phyloP scores from a whole-genome alignment of 35 echinoderm and acorn worm genomes.

The Lytechinus variegatus region DNA sequence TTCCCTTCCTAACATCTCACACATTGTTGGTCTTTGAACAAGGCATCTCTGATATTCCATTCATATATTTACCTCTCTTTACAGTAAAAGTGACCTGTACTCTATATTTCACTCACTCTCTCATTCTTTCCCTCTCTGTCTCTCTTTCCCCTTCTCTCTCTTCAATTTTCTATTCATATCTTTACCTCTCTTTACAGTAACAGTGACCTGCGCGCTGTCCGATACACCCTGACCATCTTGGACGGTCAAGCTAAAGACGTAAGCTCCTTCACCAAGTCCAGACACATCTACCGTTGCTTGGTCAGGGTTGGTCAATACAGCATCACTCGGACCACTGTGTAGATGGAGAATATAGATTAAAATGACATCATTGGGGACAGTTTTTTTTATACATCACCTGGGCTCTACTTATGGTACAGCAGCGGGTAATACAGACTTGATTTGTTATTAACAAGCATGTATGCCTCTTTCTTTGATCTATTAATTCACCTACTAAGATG shows the following conservation, averaged over 20 bases:
- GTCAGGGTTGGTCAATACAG: slow-evolving; percentile 63
- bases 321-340: slow-evolving; percentile 72
- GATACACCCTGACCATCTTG: slow-evolving; percentile 65
- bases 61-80: slow-evolving; percentile 69
- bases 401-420: too few relatives aligned
- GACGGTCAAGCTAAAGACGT: slow-evolving; percentile 79
- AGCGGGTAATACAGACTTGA: too few relatives aligned
- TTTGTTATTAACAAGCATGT: too few relatives aligned
- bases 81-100: slow-evolving; percentile 69
- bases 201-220: slow-evolving; percentile 42
- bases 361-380: not conserved
- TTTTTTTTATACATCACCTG: too few relatives aligned
- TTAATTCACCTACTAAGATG: too few relatives aligned
- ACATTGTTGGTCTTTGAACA: too few relatives aligned
- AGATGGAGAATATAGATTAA: not conserved
- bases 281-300: slow-evolving; percentile 69
- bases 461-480: too few relatives aligned
- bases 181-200: too few relatives aligned
- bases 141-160: too few relatives aligned
- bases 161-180: too few relatives aligned
- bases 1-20: too few relatives aligned
- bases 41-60: too few relatives aligned
- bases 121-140: not conserved
- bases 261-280: slow-evolving; percentile 64
- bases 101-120: slow-evolving; percentile 57